Evolutionary conservation across 1,140 invertebrate species (phyloP), one percentile per base, ranked within the genome.

Genomic region (Pachyrhynchus sulphureomaculatus): DNA sequence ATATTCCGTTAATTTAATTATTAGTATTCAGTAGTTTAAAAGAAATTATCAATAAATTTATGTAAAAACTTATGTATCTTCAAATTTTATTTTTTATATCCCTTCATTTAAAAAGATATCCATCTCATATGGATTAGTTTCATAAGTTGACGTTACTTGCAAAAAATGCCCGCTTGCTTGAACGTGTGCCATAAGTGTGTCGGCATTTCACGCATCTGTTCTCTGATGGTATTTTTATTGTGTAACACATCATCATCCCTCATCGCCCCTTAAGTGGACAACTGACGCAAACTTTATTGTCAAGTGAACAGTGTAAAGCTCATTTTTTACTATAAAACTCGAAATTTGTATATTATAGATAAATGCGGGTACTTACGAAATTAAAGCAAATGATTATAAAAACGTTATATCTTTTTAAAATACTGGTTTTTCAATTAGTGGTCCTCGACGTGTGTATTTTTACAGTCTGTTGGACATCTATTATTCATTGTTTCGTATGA

Each of bases 161-260:
- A 51, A 51, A 56, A 52, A 42, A 15, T 37, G 33, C 56, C 34
- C 56, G 33, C 34, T 15, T 41, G 37, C 26, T 21, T 0, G 15
- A 47, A 47, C 21, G 21, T 47, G 44, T 21, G 33, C 20, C 37
- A 13, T 20, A 47, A 8, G 21, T 47, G 44, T 21, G 33, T 23
- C 37, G 42, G 23, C 18, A 58, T 47, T 21, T 58, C 55, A 58
- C 55, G 42, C 58, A 61, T 39, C 57, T 52, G 57, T 18, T 18
- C 34, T 17, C 6, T 9, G 6, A 29, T 10, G 26, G 26, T 29
- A 29, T 29, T 39, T 39, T 39, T 18, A 39, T 17, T 39, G 36
- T n/a, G n/a, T n/a, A 17, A n/a, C 10, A 23, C n/a, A 18, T 47
- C 4, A 3, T 1, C 10, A 17, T 47, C 17, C 24, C n/a, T 23